Conservation (phyloP, 2,797 vertebrate species). For the Falco columbarius region DNA sequence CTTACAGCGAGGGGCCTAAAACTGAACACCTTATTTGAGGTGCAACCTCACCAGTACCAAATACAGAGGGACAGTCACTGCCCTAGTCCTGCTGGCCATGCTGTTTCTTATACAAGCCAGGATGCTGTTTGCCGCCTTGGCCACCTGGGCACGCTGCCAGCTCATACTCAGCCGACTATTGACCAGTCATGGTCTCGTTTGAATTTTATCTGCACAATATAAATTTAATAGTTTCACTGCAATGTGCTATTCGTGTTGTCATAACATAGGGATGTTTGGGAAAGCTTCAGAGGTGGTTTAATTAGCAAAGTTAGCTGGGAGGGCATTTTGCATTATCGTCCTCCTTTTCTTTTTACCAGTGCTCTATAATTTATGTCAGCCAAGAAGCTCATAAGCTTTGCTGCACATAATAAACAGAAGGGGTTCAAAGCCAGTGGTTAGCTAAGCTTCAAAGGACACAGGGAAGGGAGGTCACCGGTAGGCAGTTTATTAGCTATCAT, state of each 20-base stretch:
- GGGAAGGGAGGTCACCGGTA: background rate
- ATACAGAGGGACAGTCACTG: too few species aligned
- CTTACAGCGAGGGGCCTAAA: background rate
- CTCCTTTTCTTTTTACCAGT: background rate
- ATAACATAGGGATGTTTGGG: slow-evolving; percentile 1
- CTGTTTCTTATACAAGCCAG: background rate
- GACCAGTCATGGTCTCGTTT: background rate
- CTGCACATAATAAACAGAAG: background rate
- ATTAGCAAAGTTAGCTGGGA: slow-evolving; percentile 60
- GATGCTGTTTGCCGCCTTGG: background rate
- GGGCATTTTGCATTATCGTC: slow-evolving; percentile 24
- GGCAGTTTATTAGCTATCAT: slow-evolving; percentile 14
- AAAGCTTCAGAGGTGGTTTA: slow-evolving; percentile 48
- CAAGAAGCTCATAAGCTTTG: background rate
- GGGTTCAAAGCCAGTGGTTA: background rate
- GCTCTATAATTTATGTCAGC: slow-evolving; percentile 20
- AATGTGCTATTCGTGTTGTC: background rate
- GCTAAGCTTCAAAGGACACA: background rate
- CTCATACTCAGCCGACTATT: background rate
- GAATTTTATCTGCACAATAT: background rate
- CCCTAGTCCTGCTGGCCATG: background rate
- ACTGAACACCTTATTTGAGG: background rate
- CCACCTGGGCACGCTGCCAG: background rate
- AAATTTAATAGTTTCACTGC: background rate
- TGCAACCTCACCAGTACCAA: background rate